Base-by-base conservation (phyloP, 2,797 vertebrate genomes). In the Enoplosus armatus region DNA sequence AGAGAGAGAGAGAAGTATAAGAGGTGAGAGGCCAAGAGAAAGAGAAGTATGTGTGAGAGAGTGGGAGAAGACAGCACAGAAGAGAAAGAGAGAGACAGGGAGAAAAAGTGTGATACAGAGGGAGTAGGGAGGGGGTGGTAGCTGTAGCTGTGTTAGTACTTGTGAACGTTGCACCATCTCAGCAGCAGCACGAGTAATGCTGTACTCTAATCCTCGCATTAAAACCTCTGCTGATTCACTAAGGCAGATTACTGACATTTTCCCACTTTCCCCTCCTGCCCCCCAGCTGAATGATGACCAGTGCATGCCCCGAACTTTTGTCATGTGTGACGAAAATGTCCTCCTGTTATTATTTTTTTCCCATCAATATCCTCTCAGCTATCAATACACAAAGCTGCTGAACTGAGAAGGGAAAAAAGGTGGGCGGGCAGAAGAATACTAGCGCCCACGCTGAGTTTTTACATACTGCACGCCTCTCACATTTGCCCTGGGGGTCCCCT, bases 191-290 rank as follows among this genome's bases (percentile, higher is more conserved):
- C 66, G 47, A 87, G 83, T 86, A 89, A 92, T 87, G 89, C 90
- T 81, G 62, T 37, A 27, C 79, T 83, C 72, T 94, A 95, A 95
- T 93, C 92, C 92, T 71, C 27, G 67, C 87, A 86, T 94, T 92
- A 93, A 93, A 94, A 89, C 91, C 86, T 79, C 83, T 80, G 87
- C 87, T 84, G 90, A 93, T 93, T 94, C 90, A 91, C 88, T 89
- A 75, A 92, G 79, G 87, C 87, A 94, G 93, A 94, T 95, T 95
- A 94, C 82, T 77, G 83, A 86, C 85, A 86, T 90, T 88, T 90
- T 68, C 79, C 88, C 87, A 88, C 82, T 84, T 82, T 77, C 80
- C 73, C 69, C 80, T 80, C 58, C 35, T 75, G 85, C 58, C 76
- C 69, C 6, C 16, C 27, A 15, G 53, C 75, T 72, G 62, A 83